phyloP scores from a whole-genome alignment of 2,113 vertebrate genomes.

The Callopanchax toddi region DNA sequence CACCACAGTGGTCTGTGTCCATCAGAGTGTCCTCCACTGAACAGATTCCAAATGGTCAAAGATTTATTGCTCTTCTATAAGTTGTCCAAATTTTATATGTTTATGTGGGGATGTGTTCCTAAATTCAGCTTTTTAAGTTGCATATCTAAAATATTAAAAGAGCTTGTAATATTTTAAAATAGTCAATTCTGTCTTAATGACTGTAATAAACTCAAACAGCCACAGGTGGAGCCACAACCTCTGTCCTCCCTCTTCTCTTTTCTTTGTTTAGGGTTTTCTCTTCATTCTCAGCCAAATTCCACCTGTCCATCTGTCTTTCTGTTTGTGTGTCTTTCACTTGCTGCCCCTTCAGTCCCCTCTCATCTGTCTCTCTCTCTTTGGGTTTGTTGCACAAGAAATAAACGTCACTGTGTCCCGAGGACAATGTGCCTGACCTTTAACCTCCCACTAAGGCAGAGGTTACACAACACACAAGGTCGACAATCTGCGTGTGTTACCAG shows the following conservation, averaged over 20 bases:
- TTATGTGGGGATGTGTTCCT: too few relatives aligned
- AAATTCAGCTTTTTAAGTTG: too few relatives aligned
- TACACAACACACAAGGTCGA: conserved; percentile 16
- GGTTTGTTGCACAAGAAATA: conserved; percentile 28
- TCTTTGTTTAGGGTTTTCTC: background rate
- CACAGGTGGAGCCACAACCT: background rate
- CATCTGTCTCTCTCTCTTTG: background rate
- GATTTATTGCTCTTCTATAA: too few relatives aligned
- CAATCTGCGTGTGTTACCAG: background rate
- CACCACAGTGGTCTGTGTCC: background rate
- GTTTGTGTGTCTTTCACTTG: background rate
- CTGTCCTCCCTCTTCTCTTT: background rate
- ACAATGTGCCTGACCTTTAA: conserved; percentile 58
- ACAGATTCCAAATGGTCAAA: too few relatives aligned
- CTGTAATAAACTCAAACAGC: background rate
- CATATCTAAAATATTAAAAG: too few relatives aligned
- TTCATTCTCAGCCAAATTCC: conserved; percentile 1
- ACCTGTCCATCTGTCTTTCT: background rate
- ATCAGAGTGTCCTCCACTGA: background rate
- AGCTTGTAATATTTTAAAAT: background rate
- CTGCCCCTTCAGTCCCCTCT: background rate
- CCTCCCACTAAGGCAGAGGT: conserved; percentile 40
- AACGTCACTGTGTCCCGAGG: conserved; percentile 58
- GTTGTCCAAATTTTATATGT: too few relatives aligned
- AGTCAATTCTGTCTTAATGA: too few relatives aligned